Conservation (phyloP, 2,888 invertebrate genomes). For the Liodrosophila aerea region DNA sequence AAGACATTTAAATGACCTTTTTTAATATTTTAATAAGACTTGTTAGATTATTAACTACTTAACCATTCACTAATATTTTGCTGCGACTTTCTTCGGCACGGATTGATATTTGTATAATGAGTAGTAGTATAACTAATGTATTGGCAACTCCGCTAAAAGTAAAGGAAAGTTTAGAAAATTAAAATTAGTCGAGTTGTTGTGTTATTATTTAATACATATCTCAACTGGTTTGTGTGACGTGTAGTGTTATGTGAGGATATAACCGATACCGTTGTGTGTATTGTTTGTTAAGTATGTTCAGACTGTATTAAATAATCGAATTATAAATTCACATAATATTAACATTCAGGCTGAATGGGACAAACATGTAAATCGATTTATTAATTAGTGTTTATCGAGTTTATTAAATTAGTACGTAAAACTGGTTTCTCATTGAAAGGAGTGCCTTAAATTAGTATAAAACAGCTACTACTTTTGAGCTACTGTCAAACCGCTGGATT, state of each 20-base stretch:
- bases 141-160: neutral
- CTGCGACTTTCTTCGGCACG: too few relatives aligned
- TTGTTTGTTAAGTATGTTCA: conserved; percentile 1
- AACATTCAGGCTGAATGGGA: conserved; percentile 11
- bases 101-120: too few relatives aligned
- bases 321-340: conserved; percentile 33
- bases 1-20: too few relatives aligned
- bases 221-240: conserved; percentile 17
- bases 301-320: conserved; percentile 4
- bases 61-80: too few relatives aligned
- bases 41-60: too few relatives aligned
- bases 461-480: neutral
- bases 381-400: conserved; percentile 19
- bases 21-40: too few relatives aligned
- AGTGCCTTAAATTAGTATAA: neutral
- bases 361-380: conserved; percentile 39
- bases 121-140: neutral
- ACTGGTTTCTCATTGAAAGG: neutral
- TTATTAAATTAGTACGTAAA: conserved; percentile 8
- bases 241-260: neutral
- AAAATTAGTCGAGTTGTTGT: neutral
- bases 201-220: conserved; percentile 12
- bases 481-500: too few relatives aligned
- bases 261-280: neutral
- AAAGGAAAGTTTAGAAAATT: conserved; percentile 2